Evolutionary conservation across 2,797 vertebrate species (phyloP).

Genomic region (Gymnoscopelus braueri): DNA sequence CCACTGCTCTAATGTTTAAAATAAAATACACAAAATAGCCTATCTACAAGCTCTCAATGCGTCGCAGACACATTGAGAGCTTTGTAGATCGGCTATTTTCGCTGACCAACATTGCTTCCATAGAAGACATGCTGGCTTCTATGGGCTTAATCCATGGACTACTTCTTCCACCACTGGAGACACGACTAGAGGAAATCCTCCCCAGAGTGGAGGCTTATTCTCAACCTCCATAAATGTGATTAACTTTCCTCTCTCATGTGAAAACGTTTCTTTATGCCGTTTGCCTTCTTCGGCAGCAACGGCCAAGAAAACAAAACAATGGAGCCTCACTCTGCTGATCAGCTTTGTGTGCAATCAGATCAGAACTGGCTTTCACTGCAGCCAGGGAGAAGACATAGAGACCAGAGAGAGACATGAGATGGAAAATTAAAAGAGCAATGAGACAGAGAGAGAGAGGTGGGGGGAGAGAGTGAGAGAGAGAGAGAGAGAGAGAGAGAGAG

Average conservation of each 20-base stretch:
- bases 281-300: not conserved
- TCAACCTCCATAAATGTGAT: constrained; percentile 52
- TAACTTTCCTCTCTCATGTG: constrained; percentile 52
- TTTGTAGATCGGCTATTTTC: too few relatives aligned
- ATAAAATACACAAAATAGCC: too few relatives aligned
- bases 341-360: not conserved
- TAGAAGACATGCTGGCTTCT: too few relatives aligned
- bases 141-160: too few relatives aligned
- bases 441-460: too few relatives aligned
- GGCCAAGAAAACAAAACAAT: too few relatives aligned
- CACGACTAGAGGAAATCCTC: constrained; percentile 14
- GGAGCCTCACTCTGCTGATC: too few relatives aligned
- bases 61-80: too few relatives aligned
- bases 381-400: constrained; percentile 21
- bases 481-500: not conserved
- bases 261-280: not conserved
- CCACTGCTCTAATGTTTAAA: too few relatives aligned
- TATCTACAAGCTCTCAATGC: too few relatives aligned
- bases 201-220: constrained; percentile 31
- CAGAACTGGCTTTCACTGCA: not conserved
- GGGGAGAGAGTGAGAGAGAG: not conserved
- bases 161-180: too few relatives aligned
- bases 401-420: not conserved
- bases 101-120: too few relatives aligned
- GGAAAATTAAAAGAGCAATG: constrained; percentile 13